A percentile compares a stretch with the other conserved stretches of the same genome.
Conservation (phyloP, 2,888 invertebrate genomes). For the Hypena proboscidalis region DNA sequence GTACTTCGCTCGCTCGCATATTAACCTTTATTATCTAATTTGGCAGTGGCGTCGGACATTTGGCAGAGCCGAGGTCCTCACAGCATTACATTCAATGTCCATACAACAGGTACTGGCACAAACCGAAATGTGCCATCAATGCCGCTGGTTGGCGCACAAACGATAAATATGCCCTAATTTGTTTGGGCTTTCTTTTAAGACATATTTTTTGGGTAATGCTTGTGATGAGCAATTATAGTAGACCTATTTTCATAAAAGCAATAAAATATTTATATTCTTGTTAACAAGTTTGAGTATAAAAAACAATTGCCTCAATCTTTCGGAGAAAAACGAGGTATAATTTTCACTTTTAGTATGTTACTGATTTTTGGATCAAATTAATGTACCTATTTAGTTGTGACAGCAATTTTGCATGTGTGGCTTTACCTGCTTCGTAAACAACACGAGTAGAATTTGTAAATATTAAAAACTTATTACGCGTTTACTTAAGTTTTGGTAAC, state of each 20-base stretch:
- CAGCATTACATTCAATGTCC: slow-evolving; percentile 57
- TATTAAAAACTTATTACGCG: no score
- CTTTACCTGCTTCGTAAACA: no score
- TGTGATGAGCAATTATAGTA: neutral
- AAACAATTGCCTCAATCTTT: no score
- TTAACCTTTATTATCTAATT: slow-evolving; percentile 80
- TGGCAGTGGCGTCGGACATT: slow-evolving; percentile 67
- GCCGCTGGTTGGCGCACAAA: slow-evolving; percentile 30
- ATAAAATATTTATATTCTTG: neutral
- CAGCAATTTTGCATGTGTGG: no score
- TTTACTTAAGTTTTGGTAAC: no score
- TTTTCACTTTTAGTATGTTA: no score
- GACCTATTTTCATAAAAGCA: neutral
- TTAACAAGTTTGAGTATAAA: neutral
- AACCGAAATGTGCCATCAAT: slow-evolving; percentile 35
- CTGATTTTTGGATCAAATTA: no score
- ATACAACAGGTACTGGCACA: slow-evolving; percentile 61
- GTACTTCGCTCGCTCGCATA: slow-evolving; percentile 54
- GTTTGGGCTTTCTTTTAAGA: neutral
- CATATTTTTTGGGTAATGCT: neutral
- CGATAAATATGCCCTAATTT: slow-evolving; percentile 23
- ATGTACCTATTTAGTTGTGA: no score
- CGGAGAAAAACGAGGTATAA: no score
- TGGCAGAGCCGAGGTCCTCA: slow-evolving; percentile 57
- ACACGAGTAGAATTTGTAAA: no score